These are phyloP conservation scores for Etheostoma perlongum DNA, from an alignment of 2,797 vertebrate genomes.

Conservation along the genomic window DNA sequence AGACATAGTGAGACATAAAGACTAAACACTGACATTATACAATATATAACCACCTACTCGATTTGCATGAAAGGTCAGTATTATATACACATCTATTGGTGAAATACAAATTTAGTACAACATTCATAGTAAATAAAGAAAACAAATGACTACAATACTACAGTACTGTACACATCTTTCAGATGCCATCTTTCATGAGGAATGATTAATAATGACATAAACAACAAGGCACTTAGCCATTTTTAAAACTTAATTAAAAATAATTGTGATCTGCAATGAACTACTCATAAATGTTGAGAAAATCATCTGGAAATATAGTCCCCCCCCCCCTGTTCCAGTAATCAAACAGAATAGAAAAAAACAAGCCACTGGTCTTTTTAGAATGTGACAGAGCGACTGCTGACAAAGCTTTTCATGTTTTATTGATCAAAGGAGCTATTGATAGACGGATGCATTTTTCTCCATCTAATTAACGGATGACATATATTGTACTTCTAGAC, in stretches of 20 bases:
- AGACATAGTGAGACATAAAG: neutral
- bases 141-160: neutral
- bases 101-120: neutral
- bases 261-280: neutral
- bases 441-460: conserved; percentile 52
- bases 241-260: conserved; percentile 34
- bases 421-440: conserved; percentile 74
- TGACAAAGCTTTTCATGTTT: conserved; percentile 71
- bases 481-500: conserved; percentile 54
- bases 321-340: neutral
- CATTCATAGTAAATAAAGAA: neutral
- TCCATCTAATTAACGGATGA: conserved; percentile 69
- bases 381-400: conserved; percentile 39
- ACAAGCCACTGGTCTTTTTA: conserved; percentile 1
- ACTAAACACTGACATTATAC: neutral
- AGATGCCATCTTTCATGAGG: neutral
- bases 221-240: conserved; percentile 7
- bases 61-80: neutral
- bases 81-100: neutral
- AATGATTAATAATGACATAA: conserved; percentile 13
- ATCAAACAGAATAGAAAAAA: conserved; percentile 20
- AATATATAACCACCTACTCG: neutral
- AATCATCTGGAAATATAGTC: neutral
- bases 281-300: neutral
- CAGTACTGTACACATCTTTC: neutral